Conservation (phyloP, 2,888 invertebrate genomes). For the Drosophila borborema region DNA sequence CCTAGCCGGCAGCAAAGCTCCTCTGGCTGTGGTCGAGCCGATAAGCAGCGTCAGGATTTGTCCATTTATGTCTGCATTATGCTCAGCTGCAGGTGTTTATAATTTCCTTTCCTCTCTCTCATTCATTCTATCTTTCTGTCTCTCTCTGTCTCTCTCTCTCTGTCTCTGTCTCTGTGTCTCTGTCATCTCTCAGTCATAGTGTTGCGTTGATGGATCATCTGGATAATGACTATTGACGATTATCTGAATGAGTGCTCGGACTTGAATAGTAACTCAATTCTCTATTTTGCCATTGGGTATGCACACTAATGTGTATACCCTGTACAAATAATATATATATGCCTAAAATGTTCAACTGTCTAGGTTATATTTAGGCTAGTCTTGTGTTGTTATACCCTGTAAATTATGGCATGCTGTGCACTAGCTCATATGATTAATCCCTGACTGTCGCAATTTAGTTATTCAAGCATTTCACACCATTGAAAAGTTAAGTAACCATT, state of each 20-base stretch:
- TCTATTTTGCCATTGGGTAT: background rate
- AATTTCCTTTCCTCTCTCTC: background rate
- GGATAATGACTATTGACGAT: constrained; percentile 46
- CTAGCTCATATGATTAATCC: background rate
- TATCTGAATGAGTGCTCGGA: constrained; percentile 30
- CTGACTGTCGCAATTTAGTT: background rate
- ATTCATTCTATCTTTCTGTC: background rate
- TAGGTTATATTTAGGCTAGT: no score
- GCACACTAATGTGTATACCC: background rate
- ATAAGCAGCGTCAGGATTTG: constrained; percentile 35
- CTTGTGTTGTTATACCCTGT: background rate
- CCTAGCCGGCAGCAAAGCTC: background rate
- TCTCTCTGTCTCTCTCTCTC: background rate
- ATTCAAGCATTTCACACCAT: background rate
- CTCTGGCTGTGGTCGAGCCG: constrained; percentile 25
- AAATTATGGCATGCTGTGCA: no score
- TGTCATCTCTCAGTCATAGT: background rate
- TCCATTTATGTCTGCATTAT: constrained; percentile 38
- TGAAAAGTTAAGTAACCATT: background rate
- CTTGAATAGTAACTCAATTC: constrained; percentile 5
- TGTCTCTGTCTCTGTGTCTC: background rate
- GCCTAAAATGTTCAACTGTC: background rate
- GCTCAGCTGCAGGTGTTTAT: constrained; percentile 37
- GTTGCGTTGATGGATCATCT: constrained; percentile 31
- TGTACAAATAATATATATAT: background rate